Percentiles rank a stretch among this genome's conserved stretches.
These are phyloP conservation scores for Aplocera efformata DNA, from an alignment of 2,888 invertebrate species.

Conservation along the genomic window DNA sequence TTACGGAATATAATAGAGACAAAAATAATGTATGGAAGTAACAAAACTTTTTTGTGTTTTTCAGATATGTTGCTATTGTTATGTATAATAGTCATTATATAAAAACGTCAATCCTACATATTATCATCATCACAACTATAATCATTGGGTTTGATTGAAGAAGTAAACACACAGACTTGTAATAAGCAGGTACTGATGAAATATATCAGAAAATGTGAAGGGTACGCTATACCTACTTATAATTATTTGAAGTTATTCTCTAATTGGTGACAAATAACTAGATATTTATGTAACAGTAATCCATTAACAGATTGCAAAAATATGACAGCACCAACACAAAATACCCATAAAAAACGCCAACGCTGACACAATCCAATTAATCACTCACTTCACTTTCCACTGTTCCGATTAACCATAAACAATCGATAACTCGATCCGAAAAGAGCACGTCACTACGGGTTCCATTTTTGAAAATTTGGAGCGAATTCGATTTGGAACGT, in stretches of 20 bases:
- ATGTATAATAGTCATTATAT: too few species aligned
- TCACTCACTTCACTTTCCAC: slow-evolving; percentile 37
- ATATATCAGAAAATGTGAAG: slow-evolving; percentile 1
- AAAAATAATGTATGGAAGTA: too few species aligned
- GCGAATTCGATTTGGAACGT: slow-evolving; percentile 47
- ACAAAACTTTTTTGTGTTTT: too few species aligned
- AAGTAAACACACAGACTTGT: too few species aligned
- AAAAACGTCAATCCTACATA: too few species aligned
- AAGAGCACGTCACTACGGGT: slow-evolving; percentile 29
- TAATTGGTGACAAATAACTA: slow-evolving; percentile 5
- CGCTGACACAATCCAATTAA: slow-evolving; percentile 34
- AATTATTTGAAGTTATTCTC: slow-evolving; percentile 1
- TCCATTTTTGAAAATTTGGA: slow-evolving; percentile 35
- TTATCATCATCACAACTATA: too few species aligned
- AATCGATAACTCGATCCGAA: slow-evolving; percentile 29
- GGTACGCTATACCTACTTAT: not conserved
- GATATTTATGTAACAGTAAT: slow-evolving; percentile 4
- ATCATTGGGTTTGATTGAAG: too few species aligned
- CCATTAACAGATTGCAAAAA: slow-evolving; percentile 7
- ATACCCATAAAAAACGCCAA: slow-evolving; percentile 27
- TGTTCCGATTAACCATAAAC: slow-evolving; percentile 36
- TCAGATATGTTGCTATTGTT: too few species aligned
- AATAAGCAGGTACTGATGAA: not conserved
- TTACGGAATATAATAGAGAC: too few species aligned
- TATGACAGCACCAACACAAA: slow-evolving; percentile 18